A percentile compares a stretch with the other conserved stretches of the same genome.
Evolutionary conservation across 2,888 invertebrate genomes (phyloP).

Genomic region (Balanococcus diminutus): DNA sequence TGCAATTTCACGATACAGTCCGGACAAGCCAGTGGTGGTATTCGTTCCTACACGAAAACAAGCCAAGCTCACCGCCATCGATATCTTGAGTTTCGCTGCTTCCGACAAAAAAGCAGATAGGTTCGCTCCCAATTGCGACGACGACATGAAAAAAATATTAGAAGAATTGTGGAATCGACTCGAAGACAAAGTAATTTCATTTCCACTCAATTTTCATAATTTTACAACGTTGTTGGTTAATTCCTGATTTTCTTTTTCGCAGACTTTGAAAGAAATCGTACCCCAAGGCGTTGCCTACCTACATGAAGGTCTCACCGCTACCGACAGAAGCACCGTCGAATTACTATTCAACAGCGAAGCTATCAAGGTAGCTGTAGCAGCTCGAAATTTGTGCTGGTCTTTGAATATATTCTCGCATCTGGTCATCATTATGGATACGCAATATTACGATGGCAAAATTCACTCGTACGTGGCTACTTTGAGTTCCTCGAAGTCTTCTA

Average conservation of each 20-base stretch:
- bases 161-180: constrained; percentile 68
- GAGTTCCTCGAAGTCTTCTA: neutral
- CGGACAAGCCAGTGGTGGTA: constrained; percentile 82
- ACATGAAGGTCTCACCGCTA: constrained; percentile 87
- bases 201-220: too few species aligned
- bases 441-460: constrained; percentile 82
- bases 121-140: constrained; percentile 87
- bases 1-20: constrained; percentile 82
- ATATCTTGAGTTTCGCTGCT: constrained; percentile 90
- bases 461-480: constrained; percentile 58
- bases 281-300: constrained; percentile 96
- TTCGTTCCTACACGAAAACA: constrained; percentile 92
- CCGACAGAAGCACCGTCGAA: constrained; percentile 89
- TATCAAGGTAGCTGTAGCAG: constrained; percentile 89
- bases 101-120: constrained; percentile 84
- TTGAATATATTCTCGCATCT: constrained; percentile 88
- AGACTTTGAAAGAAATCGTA: constrained; percentile 88
- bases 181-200: constrained; percentile 1
- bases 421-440: constrained; percentile 97
- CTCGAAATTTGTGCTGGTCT: constrained; percentile 91
- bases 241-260: constrained; percentile 56
- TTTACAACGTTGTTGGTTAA: neutral
- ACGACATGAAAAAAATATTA: constrained; percentile 78
- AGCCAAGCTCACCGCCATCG: constrained; percentile 92
- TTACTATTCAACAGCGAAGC: constrained; percentile 92